Evolutionary conservation across 2,113 vertebrate genomes (phyloP).

Genomic region (Piprites chloris): DNA sequence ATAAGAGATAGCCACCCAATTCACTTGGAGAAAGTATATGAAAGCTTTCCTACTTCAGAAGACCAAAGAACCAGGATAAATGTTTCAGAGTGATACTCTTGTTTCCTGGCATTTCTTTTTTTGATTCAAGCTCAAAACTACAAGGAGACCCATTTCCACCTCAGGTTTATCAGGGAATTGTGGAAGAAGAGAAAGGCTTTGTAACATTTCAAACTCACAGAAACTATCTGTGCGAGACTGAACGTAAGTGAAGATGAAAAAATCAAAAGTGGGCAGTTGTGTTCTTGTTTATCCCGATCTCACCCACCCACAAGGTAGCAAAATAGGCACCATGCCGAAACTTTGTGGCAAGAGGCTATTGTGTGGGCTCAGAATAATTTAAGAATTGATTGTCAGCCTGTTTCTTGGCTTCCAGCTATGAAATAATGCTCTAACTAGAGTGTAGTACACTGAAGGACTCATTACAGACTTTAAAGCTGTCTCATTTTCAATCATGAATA

Average conservation of each 20-base stretch:
- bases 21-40: slow-evolving; percentile 32
- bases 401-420: slow-evolving; percentile 27
- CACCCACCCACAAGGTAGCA: slow-evolving; percentile 23
- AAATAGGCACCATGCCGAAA: slow-evolving; percentile 32
- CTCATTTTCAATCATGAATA: slow-evolving; percentile 30
- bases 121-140: background rate
- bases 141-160: background rate
- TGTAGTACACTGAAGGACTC: background rate
- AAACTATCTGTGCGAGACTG: background rate
- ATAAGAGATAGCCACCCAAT: slow-evolving; percentile 63
- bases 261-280: slow-evolving; percentile 38
- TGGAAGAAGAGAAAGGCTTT: background rate
- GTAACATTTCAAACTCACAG: background rate
- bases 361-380: slow-evolving; percentile 51
- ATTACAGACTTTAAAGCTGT: background rate
- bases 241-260: background rate
- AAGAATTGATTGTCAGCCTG: slow-evolving; percentile 32
- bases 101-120: background rate
- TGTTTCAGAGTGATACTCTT: background rate
- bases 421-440: slow-evolving; percentile 1
- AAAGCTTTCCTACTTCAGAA: slow-evolving; percentile 18
- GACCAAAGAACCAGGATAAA: background rate
- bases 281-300: slow-evolving; percentile 49
- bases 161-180: background rate
- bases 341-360: slow-evolving; percentile 49